Evolutionary conservation across 1,140 invertebrate genomes (phyloP).

Genomic region (Microplitis mediator): DNA sequence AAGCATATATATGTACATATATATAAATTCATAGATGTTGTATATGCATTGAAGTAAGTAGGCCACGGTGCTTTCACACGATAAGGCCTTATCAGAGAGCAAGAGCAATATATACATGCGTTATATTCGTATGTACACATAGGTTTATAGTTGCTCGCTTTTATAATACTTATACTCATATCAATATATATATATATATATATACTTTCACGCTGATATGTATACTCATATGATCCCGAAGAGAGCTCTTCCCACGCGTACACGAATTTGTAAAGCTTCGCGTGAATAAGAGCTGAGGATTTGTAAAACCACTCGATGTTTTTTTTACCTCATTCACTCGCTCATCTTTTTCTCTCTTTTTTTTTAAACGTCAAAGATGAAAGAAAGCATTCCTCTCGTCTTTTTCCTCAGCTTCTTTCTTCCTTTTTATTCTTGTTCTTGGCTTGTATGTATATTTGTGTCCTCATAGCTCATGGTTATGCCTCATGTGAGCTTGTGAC

Average conservation of each 20-base stretch:
- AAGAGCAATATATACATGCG: conserved; percentile 35
- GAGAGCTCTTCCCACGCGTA: conserved; percentile 32
- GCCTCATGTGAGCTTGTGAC: background rate
- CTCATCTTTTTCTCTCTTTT: conserved; percentile 18
- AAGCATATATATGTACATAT: background rate
- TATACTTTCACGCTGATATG: background rate
- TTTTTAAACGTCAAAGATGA: conserved; percentile 10
- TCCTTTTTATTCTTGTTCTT: conserved; percentile 27
- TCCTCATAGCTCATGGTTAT: background rate
- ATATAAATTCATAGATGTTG: conserved; percentile 6
- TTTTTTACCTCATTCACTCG: conserved; percentile 12
- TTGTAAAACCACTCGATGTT: conserved; percentile 32
- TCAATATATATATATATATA: background rate
- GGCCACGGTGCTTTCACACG: conserved; percentile 62
- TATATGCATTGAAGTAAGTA: conserved; percentile 43
- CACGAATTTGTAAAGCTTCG: conserved; percentile 37
- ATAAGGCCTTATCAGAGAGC: conserved; percentile 59
- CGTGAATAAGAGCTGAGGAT: conserved; percentile 37
- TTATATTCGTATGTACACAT: background rate
- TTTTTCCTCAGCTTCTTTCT: background rate
- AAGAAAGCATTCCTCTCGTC: conserved; percentile 9
- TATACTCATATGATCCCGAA: background rate
- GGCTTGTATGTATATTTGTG: conserved; percentile 23
- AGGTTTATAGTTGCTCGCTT: background rate
- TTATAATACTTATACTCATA: background rate